phyloP scores from a whole-genome alignment of 2,888 invertebrate species.

The Operophtera brumata region DNA sequence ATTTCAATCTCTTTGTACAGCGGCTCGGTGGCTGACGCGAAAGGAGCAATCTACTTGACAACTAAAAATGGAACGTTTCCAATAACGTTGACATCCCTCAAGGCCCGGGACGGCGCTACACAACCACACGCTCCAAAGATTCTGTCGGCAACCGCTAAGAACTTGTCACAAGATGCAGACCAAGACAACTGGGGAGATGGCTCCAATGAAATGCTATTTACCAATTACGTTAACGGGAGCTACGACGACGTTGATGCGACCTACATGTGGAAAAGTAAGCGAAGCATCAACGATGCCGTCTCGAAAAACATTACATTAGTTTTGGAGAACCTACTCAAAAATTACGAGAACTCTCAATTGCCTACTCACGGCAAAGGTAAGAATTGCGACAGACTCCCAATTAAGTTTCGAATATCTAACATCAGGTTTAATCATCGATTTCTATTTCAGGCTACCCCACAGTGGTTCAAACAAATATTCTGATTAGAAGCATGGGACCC shows the following conservation, averaged over 20 bases:
- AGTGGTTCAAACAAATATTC: constrained; percentile 91
- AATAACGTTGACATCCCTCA: constrained; percentile 71
- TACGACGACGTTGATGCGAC: constrained; percentile 48
- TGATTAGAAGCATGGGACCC: constrained; percentile 95
- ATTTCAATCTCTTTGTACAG: constrained; percentile 48
- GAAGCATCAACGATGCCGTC: constrained; percentile 85
- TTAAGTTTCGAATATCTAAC: constrained; percentile 15
- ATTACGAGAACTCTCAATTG: constrained; percentile 93
- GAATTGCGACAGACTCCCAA: constrained; percentile 17
- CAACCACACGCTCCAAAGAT: constrained; percentile 59
- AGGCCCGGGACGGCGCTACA: constrained; percentile 56
- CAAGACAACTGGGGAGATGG: constrained; percentile 57
- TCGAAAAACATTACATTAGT: constrained; percentile 92
- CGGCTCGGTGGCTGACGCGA: constrained; percentile 57
- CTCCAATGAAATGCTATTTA: constrained; percentile 57
- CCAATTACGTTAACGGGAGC: constrained; percentile 64
- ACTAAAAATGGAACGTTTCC: constrained; percentile 78
- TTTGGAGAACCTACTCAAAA: constrained; percentile 91
- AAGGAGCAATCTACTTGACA: constrained; percentile 77
- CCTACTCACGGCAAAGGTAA: constrained; percentile 94
- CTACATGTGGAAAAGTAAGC: constrained; percentile 61
- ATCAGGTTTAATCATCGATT: constrained; percentile 12
- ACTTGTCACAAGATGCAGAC: constrained; percentile 51
- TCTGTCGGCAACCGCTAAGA: constrained; percentile 63
- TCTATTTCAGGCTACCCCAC: constrained; percentile 86